Evolutionary conservation across 64 coral and sea anemone genomes (phyloP), one percentile per base, ranked within the genome.

Genomic region (Cladopsammia gracilis): DNA sequence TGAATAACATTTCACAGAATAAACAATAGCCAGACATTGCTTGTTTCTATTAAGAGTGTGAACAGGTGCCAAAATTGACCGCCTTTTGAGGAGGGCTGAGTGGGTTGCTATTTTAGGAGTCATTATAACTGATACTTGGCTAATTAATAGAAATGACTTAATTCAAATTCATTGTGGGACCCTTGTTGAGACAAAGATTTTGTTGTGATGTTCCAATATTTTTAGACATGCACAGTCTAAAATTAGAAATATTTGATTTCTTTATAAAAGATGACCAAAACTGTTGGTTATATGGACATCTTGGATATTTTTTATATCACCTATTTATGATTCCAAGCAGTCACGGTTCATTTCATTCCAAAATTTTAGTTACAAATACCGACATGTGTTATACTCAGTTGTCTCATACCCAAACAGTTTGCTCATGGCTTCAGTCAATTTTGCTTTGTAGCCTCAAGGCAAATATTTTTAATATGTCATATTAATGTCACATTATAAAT

Each of bases 101-200:
- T 64, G 46, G 80, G 20, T 1, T 66, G 80, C 59, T 83, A 83
- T 66, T 83, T 83, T 67, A 23, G 34, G 60, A 83, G 49, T 66
- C 53, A 59, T 60, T 44, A 80, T 12, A 12, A 56, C 53, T 6
- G 7, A 10, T 56, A 1, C 24, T 26, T 16, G 16, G 25, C 34
- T 18, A 64, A 45, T 44, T 62, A 19, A 83, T 45, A 66, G 59
- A 66, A 67, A 49, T 66, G 20, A 64, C 61, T 62, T 5, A 23
- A 20, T 46, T 20, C 7, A 0, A 48, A 66, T 65, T 61, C 6
- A 23, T 49, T 68, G 9, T 83, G 60, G 19, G 20, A 19, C 16
- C 48, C 13, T 53, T 3, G 7, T 53, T 2, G 20, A 18, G 20
- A 18, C 23, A 3, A 75, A 49, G 18, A 19, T 48, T 16, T 43